phyloP scores from a whole-genome alignment of 2,888 invertebrate genomes.

The Catocala fraxini region DNA sequence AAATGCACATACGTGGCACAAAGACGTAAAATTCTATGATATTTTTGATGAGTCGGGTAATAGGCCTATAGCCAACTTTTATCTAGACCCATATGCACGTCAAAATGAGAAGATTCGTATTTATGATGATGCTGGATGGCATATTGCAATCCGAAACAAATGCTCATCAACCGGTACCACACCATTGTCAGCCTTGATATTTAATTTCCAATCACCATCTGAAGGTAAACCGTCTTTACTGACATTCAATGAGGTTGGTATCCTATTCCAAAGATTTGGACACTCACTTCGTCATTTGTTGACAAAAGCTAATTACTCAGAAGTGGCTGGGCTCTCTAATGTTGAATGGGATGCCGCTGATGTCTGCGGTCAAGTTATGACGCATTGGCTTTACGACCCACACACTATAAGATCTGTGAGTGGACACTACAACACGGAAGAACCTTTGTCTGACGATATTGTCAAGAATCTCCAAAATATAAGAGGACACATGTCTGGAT shows the following conservation, averaged over 20 bases:
- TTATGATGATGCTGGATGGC: constrained; percentile 91
- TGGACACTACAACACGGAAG: constrained; percentile 91
- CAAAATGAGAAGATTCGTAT: constrained; percentile 89
- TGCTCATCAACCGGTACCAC: constrained; percentile 89
- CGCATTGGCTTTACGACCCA: constrained; percentile 92
- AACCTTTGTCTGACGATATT: constrained; percentile 90
- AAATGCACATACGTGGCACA: constrained; percentile 93
- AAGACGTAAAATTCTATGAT: constrained; percentile 94
- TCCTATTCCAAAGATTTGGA: constrained; percentile 95
- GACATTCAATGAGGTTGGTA: constrained; percentile 91
- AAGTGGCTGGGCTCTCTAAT: constrained; percentile 94
- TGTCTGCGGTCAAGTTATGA: constrained; percentile 94
- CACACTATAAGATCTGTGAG: constrained; percentile 89
- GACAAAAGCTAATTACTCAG: constrained; percentile 93
- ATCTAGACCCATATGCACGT: constrained; percentile 93
- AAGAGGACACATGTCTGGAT: constrained; percentile 92
- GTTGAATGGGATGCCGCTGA: constrained; percentile 98
- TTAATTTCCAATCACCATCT: constrained; percentile 92
- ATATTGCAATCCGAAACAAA: constrained; percentile 92
- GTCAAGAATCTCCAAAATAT: constrained; percentile 89
- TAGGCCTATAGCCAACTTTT: constrained; percentile 93
- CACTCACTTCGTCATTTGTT: constrained; percentile 95
- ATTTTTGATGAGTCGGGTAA: constrained; percentile 90
- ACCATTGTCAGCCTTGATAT: constrained; percentile 94
- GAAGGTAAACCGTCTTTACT: constrained; percentile 90